These are phyloP conservation scores for Yponomeuta cagnagella DNA, from an alignment of 2,888 invertebrate species.

Conservation along the genomic window DNA sequence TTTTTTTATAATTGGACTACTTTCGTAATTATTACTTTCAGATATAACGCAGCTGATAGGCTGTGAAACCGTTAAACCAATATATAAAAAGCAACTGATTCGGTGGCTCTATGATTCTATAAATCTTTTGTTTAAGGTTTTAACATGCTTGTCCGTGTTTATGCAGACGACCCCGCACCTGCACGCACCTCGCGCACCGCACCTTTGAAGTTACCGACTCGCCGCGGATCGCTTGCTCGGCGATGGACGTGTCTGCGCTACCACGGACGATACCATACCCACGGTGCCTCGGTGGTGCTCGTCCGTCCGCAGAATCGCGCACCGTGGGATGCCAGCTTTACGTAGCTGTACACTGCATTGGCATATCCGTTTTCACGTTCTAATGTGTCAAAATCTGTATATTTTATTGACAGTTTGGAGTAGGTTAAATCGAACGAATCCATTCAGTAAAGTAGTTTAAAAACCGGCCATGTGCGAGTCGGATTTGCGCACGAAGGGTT, in stretches of 20 bases:
- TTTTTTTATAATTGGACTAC: not conserved
- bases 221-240: not conserved
- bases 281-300: not conserved
- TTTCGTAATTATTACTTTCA: not conserved
- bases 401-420: no score
- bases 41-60: not conserved
- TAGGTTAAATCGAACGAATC: no score
- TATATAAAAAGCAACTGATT: no score
- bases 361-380: no score
- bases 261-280: conserved; percentile 5
- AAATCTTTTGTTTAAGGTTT: not conserved
- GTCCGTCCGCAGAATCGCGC: not conserved
- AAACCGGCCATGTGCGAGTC: no score
- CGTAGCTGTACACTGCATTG: no score
- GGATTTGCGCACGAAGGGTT: no score
- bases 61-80: no score
- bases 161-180: not conserved
- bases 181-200: no score
- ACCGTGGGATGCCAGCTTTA: not conserved
- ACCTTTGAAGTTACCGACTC: not conserved
- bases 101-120: no score
- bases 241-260: conserved; percentile 2
- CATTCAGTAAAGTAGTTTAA: no score
- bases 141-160: not conserved
- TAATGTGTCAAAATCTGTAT: no score